Percentiles rank a stretch among this genome's conserved stretches.
Evolutionary conservation across 2,888 invertebrate species (phyloP).

Genomic region (Endotricha flammealis): DNA sequence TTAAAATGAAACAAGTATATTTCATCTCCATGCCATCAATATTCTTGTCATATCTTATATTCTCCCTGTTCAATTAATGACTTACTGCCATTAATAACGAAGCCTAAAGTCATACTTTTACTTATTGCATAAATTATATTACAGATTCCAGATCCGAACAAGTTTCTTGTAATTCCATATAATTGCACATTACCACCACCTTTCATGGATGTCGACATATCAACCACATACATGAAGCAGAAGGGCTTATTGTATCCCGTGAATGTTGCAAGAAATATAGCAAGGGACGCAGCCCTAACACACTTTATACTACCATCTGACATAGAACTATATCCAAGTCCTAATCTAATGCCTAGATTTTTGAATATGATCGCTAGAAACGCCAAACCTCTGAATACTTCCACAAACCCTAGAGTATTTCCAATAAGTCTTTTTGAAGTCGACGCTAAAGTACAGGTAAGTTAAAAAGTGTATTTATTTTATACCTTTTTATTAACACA

Average conservation of each 20-base stretch:
- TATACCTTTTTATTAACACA: too few relatives aligned
- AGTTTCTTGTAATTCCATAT: constrained; percentile 79
- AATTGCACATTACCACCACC: constrained; percentile 86
- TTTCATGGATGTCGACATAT: constrained; percentile 78
- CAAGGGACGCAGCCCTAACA: constrained; percentile 88
- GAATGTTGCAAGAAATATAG: constrained; percentile 93
- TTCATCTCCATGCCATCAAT: too few relatives aligned
- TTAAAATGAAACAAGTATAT: too few relatives aligned
- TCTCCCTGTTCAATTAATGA: too few relatives aligned
- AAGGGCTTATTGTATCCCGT: constrained; percentile 92
- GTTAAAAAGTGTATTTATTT: constrained; percentile 20
- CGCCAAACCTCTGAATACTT: constrained; percentile 79
- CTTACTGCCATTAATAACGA: too few relatives aligned
- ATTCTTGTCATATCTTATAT: too few relatives aligned
- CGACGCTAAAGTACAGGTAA: constrained; percentile 70
- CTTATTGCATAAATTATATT: constrained; percentile 29
- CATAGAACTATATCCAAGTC: constrained; percentile 94
- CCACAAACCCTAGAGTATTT: constrained; percentile 83
- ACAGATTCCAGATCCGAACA: constrained; percentile 83
- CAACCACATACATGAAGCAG: constrained; percentile 86
- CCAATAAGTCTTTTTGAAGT: constrained; percentile 95
- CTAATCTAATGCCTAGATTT: constrained; percentile 87
- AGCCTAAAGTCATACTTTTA: too few relatives aligned
- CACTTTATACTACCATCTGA: constrained; percentile 91
- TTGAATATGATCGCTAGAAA: constrained; percentile 90